Base-by-base conservation (phyloP, 1,140 invertebrate genomes). In the Tetragonula clypearis region DNA sequence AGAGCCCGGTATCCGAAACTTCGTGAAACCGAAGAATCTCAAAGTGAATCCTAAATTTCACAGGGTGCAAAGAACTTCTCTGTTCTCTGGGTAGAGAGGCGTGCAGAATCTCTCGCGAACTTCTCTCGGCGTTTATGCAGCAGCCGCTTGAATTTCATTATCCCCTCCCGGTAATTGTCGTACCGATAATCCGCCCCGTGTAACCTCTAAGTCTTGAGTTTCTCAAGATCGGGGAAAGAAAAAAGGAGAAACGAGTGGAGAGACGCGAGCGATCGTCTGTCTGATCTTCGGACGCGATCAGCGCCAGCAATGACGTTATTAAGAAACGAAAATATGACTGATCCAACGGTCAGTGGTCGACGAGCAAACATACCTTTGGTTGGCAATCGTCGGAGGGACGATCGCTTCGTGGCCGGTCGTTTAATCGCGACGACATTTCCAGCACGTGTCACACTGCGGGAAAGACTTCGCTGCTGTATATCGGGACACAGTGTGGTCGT, bases 371-470 rank as follows among this genome's bases (percentile, higher is more conserved):
- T 62, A 62, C 4, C n/a, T 23, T 23, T 19, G 23, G 23, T 4
- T n/a, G 23, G 60, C 62, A 62, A 82, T 82, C 55, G 69, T 68
- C 21, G 53, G 23, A 12, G 69, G 2, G 26, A 66, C 26, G 23
- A 23, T 23, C 30, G 35, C 56, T 26, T 21, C 5, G 49, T 35
- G 72, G 58, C 71, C 35, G 19, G 49, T 35, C 69, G 53, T 84
- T 79, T 88, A 89, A 88, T 89, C 79, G 73, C 76, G 56, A 41
- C 77, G 80, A 86, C 56, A 78, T 88, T 86, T 86, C 66, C 76
- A 74, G 53, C 66, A 86, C 86, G 8, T 8, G 6, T 49, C 41
- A 49, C 84, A 79, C 55, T 71, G 62, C 79, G 60, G 69, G 60
- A 68, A 74, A n/a, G 53, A 65, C 17, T 15, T 6, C n/a, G 21